Percentiles rank a stretch among this genome's conserved stretches.
Conservation (phyloP, 2,113 vertebrate species). For the Mormoops blainvillei region DNA sequence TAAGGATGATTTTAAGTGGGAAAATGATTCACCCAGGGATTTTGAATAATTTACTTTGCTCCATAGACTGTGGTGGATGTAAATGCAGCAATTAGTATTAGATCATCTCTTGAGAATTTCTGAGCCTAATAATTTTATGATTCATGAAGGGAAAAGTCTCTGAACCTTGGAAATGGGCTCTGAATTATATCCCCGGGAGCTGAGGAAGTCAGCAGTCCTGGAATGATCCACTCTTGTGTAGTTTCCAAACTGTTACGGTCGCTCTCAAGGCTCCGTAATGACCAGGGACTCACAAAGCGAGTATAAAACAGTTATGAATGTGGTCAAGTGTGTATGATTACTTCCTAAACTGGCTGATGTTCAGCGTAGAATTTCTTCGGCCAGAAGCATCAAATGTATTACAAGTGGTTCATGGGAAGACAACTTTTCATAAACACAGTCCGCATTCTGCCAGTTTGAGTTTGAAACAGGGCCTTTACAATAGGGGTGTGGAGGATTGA, state of each 20-base stretch:
- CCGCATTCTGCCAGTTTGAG: conserved; percentile 29
- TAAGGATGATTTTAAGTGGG: neutral
- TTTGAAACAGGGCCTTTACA: conserved; percentile 47
- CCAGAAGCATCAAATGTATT: neutral
- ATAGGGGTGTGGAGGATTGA: conserved; percentile 42
- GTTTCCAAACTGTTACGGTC: neutral
- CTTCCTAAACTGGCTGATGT: neutral
- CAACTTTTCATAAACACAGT: neutral
- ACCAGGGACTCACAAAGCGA: neutral
- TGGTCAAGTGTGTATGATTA: neutral
- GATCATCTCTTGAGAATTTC: neutral
- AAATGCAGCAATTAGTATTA: neutral
- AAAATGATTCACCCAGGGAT: neutral
- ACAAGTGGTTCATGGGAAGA: neutral
- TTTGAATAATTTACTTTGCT: neutral
- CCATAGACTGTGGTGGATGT: neutral
- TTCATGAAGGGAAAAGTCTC: neutral
- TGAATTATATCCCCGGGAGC: neutral
- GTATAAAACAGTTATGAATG: neutral
- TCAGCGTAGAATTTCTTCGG: conserved; percentile 9
- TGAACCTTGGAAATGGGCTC: neutral
- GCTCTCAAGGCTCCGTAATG: neutral
- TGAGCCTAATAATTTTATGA: neutral
- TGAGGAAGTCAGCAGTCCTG: neutral
- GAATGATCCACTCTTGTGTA: neutral